phyloP scores from a whole-genome alignment of 2,113 vertebrate genomes.

The Mesocricetus auratus region DNA sequence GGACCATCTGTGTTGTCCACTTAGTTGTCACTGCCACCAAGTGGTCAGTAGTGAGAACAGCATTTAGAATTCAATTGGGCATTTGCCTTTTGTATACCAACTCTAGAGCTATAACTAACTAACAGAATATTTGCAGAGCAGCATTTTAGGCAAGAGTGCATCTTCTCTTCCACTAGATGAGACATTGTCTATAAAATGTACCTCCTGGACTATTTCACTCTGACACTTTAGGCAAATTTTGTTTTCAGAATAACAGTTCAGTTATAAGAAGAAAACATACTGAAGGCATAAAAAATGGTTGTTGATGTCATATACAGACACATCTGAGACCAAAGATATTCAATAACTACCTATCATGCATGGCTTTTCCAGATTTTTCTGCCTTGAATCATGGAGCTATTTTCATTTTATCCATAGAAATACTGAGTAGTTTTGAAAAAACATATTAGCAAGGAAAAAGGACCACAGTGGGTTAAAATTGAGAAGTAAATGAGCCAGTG shows the following conservation, averaged over 20 bases:
- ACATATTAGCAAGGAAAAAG: slow-evolving; percentile 19
- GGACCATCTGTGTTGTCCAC: background rate
- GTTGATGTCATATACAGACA: background rate
- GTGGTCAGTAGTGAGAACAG: slow-evolving; percentile 32
- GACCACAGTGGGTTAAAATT: background rate
- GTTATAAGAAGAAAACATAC: background rate
- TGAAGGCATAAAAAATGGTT: slow-evolving; percentile 11
- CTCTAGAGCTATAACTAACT: background rate
- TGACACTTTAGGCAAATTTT: background rate
- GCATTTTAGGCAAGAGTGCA: background rate
- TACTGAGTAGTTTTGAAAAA: background rate
- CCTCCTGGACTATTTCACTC: no score
- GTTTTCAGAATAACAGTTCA: slow-evolving; percentile 35
- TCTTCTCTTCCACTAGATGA: background rate
- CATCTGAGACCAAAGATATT: background rate
- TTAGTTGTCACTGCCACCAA: slow-evolving; percentile 71
- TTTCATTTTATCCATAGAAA: background rate
- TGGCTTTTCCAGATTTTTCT: background rate
- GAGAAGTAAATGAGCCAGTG: background rate
- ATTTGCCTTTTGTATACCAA: background rate
- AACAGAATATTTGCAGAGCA: background rate
- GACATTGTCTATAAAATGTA: background rate
- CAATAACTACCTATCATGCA: background rate
- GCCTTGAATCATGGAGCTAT: background rate
- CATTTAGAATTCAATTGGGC: background rate